A percentile compares a stretch with the other conserved stretches of the same genome.
These are phyloP conservation scores for Sebastes miniatus DNA, from an alignment of 2,797 vertebrate species.

Conservation along the genomic window DNA sequence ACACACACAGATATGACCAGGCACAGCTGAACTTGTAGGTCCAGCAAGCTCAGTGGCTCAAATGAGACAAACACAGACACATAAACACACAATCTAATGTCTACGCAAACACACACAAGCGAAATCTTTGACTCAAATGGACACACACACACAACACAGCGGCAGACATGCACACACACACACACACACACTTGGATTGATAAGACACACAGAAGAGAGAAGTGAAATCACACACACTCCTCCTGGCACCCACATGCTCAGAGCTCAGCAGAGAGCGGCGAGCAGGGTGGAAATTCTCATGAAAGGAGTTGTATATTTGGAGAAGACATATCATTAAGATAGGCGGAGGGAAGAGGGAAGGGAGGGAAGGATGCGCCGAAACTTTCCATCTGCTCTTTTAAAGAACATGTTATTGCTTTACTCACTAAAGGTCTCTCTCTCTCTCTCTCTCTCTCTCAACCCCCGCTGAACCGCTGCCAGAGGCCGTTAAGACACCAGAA, in stretches of 20 bases:
- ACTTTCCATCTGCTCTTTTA: conserved; percentile 86
- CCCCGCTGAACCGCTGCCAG: conserved; percentile 65
- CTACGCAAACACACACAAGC: not conserved
- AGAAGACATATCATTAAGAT: conserved; percentile 89
- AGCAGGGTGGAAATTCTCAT: conserved; percentile 86
- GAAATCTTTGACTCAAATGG: conserved; percentile 17
- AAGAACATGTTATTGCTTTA: conserved; percentile 81
- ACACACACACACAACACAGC: not conserved
- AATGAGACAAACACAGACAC: not conserved
- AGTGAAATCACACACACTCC: conserved; percentile 32
- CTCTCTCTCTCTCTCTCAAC: conserved; percentile 49
- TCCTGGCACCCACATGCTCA: conserved; percentile 80
- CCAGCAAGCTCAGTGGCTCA: not conserved
- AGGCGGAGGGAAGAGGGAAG: conserved; percentile 76
- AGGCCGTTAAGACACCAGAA: conserved; percentile 68
- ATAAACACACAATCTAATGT: not conserved
- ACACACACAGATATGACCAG: not conserved
- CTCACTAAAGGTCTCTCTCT: conserved; percentile 60
- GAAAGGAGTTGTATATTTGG: conserved; percentile 88
- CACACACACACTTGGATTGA: not conserved
- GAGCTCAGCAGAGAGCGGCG: conserved; percentile 63
- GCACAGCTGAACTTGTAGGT: conserved; percentile 21
- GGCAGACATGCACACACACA: not conserved
- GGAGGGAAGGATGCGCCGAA: conserved; percentile 78
- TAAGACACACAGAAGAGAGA: not conserved